Evolutionary conservation across 2,888 invertebrate genomes (phyloP).

Genomic region (Gerris lacustris): DNA sequence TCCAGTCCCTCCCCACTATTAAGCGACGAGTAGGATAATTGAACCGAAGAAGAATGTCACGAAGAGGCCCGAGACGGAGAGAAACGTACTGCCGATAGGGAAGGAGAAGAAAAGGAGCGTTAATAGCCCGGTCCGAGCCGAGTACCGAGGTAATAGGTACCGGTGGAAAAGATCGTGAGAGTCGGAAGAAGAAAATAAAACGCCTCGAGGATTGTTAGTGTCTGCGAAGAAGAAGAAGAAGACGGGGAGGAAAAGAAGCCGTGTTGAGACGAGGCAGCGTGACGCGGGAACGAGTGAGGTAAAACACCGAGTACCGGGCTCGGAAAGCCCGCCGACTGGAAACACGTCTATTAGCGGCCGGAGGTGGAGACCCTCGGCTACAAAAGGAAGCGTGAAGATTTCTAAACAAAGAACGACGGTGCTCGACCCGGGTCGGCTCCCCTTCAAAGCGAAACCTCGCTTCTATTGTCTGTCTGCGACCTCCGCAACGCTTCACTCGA

Average conservation of each 20-base stretch:
- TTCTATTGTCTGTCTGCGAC: neutral
- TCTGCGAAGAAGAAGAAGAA: neutral
- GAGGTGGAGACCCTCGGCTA: neutral
- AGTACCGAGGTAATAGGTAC: neutral
- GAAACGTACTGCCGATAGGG: neutral
- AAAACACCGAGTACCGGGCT: no score
- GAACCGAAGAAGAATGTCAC: neutral
- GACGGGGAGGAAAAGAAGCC: neutral
- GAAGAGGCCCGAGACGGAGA: neutral
- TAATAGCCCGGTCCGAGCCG: neutral
- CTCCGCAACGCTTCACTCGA: constrained; percentile 3
- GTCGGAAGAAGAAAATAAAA: neutral
- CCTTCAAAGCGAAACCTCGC: neutral
- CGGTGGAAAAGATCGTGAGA: neutral
- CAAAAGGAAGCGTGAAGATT: constrained; percentile 5
- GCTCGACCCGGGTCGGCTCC: neutral
- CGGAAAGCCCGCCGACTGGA: neutral
- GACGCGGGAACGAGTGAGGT: neutral
- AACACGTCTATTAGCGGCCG: neutral
- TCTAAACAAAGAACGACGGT: neutral
- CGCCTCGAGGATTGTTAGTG: neutral
- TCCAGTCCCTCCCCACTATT: neutral
- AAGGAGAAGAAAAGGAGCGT: neutral
- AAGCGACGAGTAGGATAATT: neutral
- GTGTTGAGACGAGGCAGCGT: neutral